phyloP scores from a whole-genome alignment of 2,113 vertebrate species.

The Stegostoma tigrinum region DNA sequence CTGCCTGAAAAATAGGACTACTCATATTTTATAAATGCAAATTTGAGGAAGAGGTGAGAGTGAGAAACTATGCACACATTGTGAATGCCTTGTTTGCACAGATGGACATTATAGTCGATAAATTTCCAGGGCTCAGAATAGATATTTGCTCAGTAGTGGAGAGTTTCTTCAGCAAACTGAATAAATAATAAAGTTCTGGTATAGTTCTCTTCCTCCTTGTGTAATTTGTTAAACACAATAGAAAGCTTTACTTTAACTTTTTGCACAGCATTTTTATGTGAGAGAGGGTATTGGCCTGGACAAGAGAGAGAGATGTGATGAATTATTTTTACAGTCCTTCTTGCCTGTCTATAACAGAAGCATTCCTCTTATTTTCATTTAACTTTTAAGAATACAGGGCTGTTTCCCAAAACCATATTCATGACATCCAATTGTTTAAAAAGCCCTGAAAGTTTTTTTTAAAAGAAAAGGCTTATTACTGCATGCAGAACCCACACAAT shows the following conservation, averaged over 20 bases:
- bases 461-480: too few relatives aligned
- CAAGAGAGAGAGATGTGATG: too few relatives aligned
- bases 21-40: background rate
- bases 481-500: too few relatives aligned
- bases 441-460: too few relatives aligned
- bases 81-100: background rate
- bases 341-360: too few relatives aligned
- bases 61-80: background rate
- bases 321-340: too few relatives aligned
- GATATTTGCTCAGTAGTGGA: background rate
- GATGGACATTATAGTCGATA: background rate
- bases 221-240: background rate
- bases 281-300: too few relatives aligned
- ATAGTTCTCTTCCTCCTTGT: background rate
- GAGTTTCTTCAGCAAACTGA: background rate
- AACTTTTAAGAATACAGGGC: too few relatives aligned
- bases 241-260: background rate
- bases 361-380: too few relatives aligned
- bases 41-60: background rate
- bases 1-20: background rate
- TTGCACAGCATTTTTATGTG: background rate
- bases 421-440: too few relatives aligned
- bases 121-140: background rate
- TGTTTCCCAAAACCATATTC: too few relatives aligned
- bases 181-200: background rate